Evolutionary conservation across 2,888 invertebrate genomes (phyloP).

Genomic region (Patella caerulea): DNA sequence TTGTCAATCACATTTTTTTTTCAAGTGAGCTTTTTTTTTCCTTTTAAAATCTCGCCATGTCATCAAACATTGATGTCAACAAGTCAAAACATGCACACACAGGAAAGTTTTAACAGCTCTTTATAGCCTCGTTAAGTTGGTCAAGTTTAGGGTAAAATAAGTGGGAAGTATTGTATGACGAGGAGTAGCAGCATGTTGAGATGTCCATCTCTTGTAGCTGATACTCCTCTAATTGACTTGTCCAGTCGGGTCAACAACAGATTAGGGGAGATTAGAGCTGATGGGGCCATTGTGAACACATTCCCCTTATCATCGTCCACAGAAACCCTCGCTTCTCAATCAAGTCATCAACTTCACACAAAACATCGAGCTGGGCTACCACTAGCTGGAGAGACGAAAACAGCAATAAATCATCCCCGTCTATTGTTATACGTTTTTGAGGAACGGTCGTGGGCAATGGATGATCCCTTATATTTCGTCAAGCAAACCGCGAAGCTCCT

Average conservation of each 20-base stretch:
- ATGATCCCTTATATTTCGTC: background rate
- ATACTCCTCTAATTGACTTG: slow-evolving; percentile 5
- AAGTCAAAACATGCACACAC: slow-evolving; percentile 7
- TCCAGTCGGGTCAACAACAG: slow-evolving; percentile 8
- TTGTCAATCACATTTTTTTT: too few relatives aligned
- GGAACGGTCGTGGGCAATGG: slow-evolving; percentile 6
- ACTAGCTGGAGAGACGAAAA: background rate
- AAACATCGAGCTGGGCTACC: background rate
- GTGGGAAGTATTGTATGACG: slow-evolving; percentile 5
- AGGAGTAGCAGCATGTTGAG: slow-evolving; percentile 1
- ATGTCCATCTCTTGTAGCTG: slow-evolving; percentile 1
- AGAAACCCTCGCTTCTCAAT: background rate
- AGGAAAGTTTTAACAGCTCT: background rate
- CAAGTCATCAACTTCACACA: slow-evolving; percentile 4
- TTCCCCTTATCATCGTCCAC: background rate
- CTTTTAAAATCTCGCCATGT: background rate
- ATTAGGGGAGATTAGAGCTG: slow-evolving; percentile 1
- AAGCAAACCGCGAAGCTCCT: background rate
- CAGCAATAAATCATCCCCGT: background rate
- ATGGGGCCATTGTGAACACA: background rate
- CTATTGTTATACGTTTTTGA: slow-evolving; percentile 4
- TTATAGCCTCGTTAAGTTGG: slow-evolving; percentile 6
- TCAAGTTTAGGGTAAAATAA: background rate
- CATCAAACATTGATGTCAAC: background rate
- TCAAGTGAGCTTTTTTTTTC: too few relatives aligned